Evolutionary conservation across 2,113 vertebrate genomes (phyloP), one percentile per base, ranked within the genome.

Genomic region (Myodes glareolus): DNA sequence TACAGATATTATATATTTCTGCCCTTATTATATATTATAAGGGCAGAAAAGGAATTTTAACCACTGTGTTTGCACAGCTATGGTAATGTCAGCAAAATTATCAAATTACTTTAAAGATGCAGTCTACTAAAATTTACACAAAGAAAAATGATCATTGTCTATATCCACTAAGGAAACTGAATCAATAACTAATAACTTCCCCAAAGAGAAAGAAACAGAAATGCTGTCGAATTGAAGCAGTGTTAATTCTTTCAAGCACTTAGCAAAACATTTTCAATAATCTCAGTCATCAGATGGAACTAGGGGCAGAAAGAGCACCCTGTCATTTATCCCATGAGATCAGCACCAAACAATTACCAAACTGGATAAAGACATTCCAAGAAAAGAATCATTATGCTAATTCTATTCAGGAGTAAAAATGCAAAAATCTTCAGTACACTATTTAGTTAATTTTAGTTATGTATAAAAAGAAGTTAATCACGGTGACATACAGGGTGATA

Each of bases 251-350:
- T 36, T 10, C 31, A 91, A 78, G 52, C 19, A 70, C 77, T 93
- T 91, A 94, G 76, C 33, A 50, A 76, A 94, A 61, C 27, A 55
- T 33, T 68, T 94, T 95, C 65, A 92, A 88, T 42, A 75, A 16
- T 50, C 36, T 31, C 47, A 88, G 63, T 17, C 39, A 94, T 67
- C 75, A 97, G 80, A 87, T 88, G 77, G 25, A 81, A 55, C 50
- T n/a, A 81, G 68, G 70, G 25, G 39, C 9, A 92, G 42, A 85
- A 3, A 23, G 2, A 84, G 65, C 0, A 68, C 3, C 50, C 82
- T 7, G 39, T 50, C 77, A 84, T 10, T 96, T 73, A 88, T 78
- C 68, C n/a, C 52, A 67, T n/a, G 36, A 88, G 5, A 27, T 27
- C 4, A 87, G 14, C 31, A 63, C 76, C 31, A 72, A 3, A 3